phyloP scores from a whole-genome alignment of 2,797 vertebrate genomes.

The Lacerta viridis region DNA sequence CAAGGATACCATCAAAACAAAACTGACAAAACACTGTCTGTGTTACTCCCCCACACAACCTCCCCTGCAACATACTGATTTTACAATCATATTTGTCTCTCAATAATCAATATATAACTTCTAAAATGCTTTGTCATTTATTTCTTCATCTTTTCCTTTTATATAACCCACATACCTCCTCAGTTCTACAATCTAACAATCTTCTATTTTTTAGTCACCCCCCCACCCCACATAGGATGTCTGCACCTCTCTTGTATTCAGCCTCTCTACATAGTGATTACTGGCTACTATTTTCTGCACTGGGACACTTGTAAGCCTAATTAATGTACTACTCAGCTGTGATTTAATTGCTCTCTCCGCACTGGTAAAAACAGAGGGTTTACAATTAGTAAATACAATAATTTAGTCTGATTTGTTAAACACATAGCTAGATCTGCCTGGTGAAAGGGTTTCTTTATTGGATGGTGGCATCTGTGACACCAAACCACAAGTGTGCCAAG shows the following conservation, averaged over 20 bases:
- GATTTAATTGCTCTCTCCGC: constrained; percentile 39
- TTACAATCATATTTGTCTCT: neutral
- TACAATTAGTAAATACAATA: neutral
- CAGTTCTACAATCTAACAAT: neutral
- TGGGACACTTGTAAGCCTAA: neutral
- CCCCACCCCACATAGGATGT: neutral
- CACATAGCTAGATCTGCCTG: accelerated
- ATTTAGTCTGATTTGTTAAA: constrained; percentile 25
- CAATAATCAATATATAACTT: neutral
- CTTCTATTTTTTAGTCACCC: neutral
- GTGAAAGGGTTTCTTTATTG: accelerated
- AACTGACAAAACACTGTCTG: neutral
- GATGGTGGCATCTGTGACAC: accelerated
- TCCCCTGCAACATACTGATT: neutral
- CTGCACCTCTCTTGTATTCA: neutral
- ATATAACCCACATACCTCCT: neutral
- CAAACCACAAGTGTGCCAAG: accelerated
- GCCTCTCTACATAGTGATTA: neutral
- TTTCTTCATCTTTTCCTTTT: neutral
- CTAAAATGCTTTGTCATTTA: neutral
- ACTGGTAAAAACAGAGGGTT: accelerated
- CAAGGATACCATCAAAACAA: neutral
- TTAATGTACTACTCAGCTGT: neutral
- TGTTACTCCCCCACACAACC: neutral
- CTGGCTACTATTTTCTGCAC: neutral